Evolutionary conservation across 1,140 invertebrate genomes (phyloP).

Genomic region (Acromyrmex echinatior): DNA sequence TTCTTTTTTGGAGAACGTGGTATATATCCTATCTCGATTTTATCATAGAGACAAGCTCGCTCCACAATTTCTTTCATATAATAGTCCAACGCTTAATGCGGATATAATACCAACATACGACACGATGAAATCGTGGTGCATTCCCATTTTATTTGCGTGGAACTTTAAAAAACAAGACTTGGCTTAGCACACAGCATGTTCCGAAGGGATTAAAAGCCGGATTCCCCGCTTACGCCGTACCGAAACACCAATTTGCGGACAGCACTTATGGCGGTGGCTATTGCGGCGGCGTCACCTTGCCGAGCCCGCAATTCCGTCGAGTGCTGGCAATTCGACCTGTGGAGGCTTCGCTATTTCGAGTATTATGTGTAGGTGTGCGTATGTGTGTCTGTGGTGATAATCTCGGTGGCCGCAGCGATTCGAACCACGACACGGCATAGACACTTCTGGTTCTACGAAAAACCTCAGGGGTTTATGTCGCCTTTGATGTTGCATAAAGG

Average conservation of each 20-base stretch:
- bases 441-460: conserved; percentile 21
- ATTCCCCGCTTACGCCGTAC: conserved; percentile 40
- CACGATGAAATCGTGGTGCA: conserved; percentile 11
- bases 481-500: conserved; percentile 15
- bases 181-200: not conserved
- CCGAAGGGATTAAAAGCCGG: conserved; percentile 42
- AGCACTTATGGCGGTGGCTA: conserved; percentile 50
- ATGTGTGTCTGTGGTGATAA: conserved; percentile 15
- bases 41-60: not conserved
- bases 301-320: conserved; percentile 52
- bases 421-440: conserved; percentile 12
- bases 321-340: conserved; percentile 42
- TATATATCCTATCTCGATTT: not conserved
- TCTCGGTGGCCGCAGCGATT: conserved; percentile 36
- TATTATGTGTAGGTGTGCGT: not conserved
- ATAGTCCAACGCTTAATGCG: conserved; percentile 2
- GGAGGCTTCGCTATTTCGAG: conserved; percentile 41
- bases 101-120: conserved; percentile 14
- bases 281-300: conserved; percentile 51
- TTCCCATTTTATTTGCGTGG: conserved; percentile 38
- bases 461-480: not conserved
- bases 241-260: conserved; percentile 60
- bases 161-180: conserved; percentile 17
- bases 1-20: not conserved
- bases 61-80: not conserved